Evolutionary conservation across 2,113 vertebrate genomes (phyloP).

Genomic region (Pampusana beccarii): DNA sequence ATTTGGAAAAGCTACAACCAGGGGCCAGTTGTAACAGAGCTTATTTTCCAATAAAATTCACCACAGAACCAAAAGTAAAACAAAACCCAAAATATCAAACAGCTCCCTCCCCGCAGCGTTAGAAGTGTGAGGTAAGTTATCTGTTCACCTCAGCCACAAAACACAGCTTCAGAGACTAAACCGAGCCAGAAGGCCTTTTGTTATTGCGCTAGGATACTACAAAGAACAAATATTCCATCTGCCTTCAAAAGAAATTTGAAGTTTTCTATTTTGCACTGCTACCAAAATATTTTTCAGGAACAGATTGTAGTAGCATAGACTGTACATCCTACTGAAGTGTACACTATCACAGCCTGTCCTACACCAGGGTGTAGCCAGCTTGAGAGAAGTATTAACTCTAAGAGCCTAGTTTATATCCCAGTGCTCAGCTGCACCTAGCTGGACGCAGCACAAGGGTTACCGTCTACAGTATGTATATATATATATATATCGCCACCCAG

Average conservation of each 20-base stretch:
- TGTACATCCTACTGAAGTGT: not conserved
- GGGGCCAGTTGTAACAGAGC: slow-evolving; percentile 38
- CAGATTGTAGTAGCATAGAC: slow-evolving; percentile 16
- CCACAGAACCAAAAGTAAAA: slow-evolving; percentile 25
- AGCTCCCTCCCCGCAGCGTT: slow-evolving; percentile 24
- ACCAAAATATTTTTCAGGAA: slow-evolving; percentile 4
- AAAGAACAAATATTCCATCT: not conserved
- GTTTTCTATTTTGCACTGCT: not conserved
- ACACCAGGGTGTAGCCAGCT: not conserved
- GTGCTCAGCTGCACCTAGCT: slow-evolving; percentile 26
- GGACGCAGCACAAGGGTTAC: slow-evolving; percentile 32
- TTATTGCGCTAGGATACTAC: slow-evolving; percentile 49
- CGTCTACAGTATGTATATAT: not conserved
- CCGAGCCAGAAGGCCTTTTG: slow-evolving; percentile 20
- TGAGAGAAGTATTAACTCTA: not conserved
- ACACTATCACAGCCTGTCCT: slow-evolving; percentile 10
- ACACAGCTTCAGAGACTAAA: slow-evolving; percentile 42
- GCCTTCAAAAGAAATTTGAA: slow-evolving; percentile 6
- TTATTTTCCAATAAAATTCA: slow-evolving; percentile 46
- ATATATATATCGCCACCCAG: not conserved
- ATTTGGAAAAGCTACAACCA: slow-evolving; percentile 38
- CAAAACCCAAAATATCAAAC: not conserved
- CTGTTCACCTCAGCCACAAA: slow-evolving; percentile 52
- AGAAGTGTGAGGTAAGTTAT: slow-evolving; percentile 45
- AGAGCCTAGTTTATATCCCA: not conserved